These are phyloP conservation scores for Enteromius viviparus DNA, from an alignment of 2,797 vertebrate species.

Conservation along the genomic window DNA sequence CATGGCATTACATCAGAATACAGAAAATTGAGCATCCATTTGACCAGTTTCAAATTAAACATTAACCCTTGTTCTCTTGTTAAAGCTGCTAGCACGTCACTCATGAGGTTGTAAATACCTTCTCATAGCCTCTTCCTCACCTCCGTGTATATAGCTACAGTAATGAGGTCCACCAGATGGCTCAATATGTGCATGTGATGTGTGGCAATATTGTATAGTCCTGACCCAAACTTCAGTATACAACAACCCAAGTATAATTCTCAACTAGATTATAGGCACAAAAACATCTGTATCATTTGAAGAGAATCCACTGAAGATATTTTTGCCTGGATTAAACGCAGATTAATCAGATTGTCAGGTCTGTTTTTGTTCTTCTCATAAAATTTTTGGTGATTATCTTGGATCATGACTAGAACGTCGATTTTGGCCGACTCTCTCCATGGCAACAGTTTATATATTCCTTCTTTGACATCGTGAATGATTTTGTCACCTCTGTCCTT, in stretches of 20 bases:
- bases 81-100: slow-evolving; percentile 59
- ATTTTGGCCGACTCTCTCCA: slow-evolving; percentile 26
- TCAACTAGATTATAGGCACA: background rate
- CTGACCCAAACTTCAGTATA: slow-evolving; percentile 31
- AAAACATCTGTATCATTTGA: slow-evolving; percentile 31
- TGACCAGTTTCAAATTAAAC: slow-evolving; percentile 62
- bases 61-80: slow-evolving; percentile 67
- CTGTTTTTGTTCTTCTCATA: slow-evolving; percentile 21
- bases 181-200: slow-evolving; percentile 24
- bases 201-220: slow-evolving; percentile 23
- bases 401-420: slow-evolving; percentile 13
- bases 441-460: slow-evolving; percentile 26
- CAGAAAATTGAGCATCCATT: slow-evolving; percentile 51
- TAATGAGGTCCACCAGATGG: slow-evolving; percentile 42
- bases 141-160: slow-evolving; percentile 17
- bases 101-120: slow-evolving; percentile 66
- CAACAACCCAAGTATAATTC: slow-evolving; percentile 5
- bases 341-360: slow-evolving; percentile 42
- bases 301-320: background rate
- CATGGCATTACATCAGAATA: slow-evolving; percentile 44
- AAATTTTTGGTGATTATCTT: slow-evolving; percentile 9
- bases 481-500: slow-evolving; percentile 51
- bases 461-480: slow-evolving; percentile 28
- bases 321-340: slow-evolving; percentile 20
- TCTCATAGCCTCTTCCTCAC: slow-evolving; percentile 25